phyloP scores from a whole-genome alignment of 2,113 vertebrate genomes.

The Charadrius vociferus region DNA sequence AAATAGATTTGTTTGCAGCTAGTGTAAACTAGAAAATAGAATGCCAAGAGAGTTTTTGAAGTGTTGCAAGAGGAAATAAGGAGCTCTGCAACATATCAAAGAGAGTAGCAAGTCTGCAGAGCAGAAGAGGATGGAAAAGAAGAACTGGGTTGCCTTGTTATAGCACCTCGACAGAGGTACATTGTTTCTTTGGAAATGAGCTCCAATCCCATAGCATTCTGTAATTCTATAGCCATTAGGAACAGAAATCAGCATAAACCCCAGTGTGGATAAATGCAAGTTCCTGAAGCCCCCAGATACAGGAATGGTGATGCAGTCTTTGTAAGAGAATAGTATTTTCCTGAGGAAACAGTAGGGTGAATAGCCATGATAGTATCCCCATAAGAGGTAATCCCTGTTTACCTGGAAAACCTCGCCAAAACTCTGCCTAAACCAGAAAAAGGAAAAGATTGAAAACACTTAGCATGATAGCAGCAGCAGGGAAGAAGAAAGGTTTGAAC shows the following conservation, averaged over 20 bases:
- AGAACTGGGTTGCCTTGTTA: not conserved
- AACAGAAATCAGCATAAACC: not conserved
- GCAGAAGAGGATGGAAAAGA: not conserved
- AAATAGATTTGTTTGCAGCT: not conserved
- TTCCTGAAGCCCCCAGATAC: not conserved
- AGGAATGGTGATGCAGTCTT: not conserved
- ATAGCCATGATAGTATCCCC: not conserved
- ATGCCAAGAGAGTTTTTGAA: not conserved
- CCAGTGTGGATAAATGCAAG: not conserved
- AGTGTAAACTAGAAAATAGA: not conserved
- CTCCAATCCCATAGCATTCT: not conserved
- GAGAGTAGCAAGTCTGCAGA: not conserved
- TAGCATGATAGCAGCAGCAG: not conserved
- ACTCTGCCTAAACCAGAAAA: not conserved
- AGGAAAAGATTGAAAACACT: not conserved
- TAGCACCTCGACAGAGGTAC: not conserved
- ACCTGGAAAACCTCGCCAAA: not conserved
- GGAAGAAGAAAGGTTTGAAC: not conserved
- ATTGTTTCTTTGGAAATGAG: not conserved
- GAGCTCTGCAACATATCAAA: not conserved
- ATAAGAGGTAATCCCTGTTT: not conserved
- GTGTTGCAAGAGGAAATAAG: not conserved
- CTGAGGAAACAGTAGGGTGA: not conserved
- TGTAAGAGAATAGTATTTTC: not conserved
- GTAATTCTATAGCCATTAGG: not conserved